Percentiles rank a stretch among this genome's conserved stretches.
phyloP scores from a whole-genome alignment of 2,113 vertebrate genomes.

The Ranitomeya variabilis region DNA sequence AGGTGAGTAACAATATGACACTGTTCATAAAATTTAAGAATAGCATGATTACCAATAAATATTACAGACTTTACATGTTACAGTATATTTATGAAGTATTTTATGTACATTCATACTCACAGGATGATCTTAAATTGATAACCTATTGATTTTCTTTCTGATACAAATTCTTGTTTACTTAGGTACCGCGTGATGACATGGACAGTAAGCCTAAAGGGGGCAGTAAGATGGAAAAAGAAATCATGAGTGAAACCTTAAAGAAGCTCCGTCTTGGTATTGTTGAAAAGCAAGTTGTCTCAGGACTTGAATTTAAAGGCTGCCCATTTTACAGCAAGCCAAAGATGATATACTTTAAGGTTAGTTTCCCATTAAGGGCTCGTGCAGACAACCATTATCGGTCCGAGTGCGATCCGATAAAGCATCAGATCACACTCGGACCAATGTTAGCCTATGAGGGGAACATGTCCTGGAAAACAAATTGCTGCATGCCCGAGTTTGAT shows the following conservation, averaged over 20 bases:
- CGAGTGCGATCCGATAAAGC: too few relatives aligned
- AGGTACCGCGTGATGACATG: conserved; percentile 64
- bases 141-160: background rate
- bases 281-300: conserved; percentile 66
- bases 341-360: conserved; percentile 85
- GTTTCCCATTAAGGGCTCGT: conserved; percentile 40
- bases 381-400: too few relatives aligned
- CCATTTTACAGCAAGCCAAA: conserved; percentile 87
- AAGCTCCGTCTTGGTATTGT: conserved; percentile 59
- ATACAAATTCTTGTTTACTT: background rate
- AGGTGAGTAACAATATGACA: background rate
- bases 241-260: conserved; percentile 40
- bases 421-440: too few relatives aligned
- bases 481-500: too few relatives aligned
- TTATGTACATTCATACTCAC: too few relatives aligned
- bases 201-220: conserved; percentile 58
- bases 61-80: background rate
- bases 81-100: too few relatives aligned
- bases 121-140: background rate
- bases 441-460: too few relatives aligned
- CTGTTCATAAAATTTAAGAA: background rate
- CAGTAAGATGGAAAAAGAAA: conserved; percentile 64
- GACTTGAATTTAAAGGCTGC: conserved; percentile 68
- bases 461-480: too few relatives aligned
- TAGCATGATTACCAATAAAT: background rate